Base-by-base conservation (phyloP, 2,113 vertebrate genomes). In the Neoarius graeffei region DNA sequence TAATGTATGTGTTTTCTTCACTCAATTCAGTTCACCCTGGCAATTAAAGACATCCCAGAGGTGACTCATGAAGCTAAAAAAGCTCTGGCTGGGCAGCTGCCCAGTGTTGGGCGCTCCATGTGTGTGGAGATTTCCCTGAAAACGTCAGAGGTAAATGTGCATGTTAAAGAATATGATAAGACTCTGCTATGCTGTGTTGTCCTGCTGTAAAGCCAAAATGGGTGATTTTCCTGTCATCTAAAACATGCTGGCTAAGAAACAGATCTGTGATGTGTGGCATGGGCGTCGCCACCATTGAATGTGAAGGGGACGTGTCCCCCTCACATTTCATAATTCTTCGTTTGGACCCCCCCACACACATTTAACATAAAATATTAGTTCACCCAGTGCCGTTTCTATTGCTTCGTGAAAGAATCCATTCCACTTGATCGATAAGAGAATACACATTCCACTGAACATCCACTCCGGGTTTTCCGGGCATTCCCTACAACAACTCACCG, bases 41-140 rank as follows among this genome's bases (percentile, higher is more conserved):
- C 98, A 89, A 99, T 99, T 92, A 99, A 99, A 95, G 98, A 99
- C 90, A 99, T 99, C 93, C 97, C 98, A 79, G 98, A 99, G 92
- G 98, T 99, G 85, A 99, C 97, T 83, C 98, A 99, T 98, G 98
- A 99, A 95, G 98, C 98, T 86, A 99, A 99, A 94, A 99, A 99
- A 91, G 98, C 97, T 5, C 93, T 99, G 94, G 97, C 97, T 11
- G 98, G 98, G 54, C 98, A 99, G 69, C 96, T 99, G 2, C 98
- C 98, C 0, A 96, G 97, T 30, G 96, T 99, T 13, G 98, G 98
- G 13, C 95, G 97, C 67, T 99, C 98, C 60, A 99, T 99, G 98
- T 99, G 98, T 11, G 98, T 99, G 88, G 98, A 99, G 93, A 99
- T 99, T 89, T 99, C 98, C 73, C 96, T 99, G 67, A 99, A 99